Percentiles rank a stretch among this genome's conserved stretches.
Evolutionary conservation across 2,888 invertebrate species (phyloP).

Genomic region (Ophonus ardosiacus): DNA sequence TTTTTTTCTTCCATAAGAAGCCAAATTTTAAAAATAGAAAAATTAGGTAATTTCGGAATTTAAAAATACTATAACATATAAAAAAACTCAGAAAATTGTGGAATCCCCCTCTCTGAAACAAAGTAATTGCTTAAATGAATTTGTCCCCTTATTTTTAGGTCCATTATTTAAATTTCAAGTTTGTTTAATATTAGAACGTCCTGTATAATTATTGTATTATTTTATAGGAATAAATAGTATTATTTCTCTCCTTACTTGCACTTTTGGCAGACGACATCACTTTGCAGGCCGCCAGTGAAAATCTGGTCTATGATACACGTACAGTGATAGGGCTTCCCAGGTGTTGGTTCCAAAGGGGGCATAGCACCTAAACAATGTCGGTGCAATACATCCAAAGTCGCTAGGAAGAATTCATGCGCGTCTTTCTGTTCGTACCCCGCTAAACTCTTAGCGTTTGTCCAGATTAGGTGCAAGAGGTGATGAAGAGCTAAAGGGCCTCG

Average conservation of each 20-base stretch:
- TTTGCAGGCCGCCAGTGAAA: slow-evolving; percentile 96
- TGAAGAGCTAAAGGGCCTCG: slow-evolving; percentile 92
- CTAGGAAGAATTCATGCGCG: slow-evolving; percentile 99
- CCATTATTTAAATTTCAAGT: too few species aligned
- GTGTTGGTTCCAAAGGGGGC: slow-evolving; percentile 67
- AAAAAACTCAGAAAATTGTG: too few species aligned
- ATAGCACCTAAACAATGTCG: slow-evolving; percentile 80
- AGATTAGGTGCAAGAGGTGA: slow-evolving; percentile 93
- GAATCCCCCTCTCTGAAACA: too few species aligned
- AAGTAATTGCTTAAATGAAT: too few species aligned
- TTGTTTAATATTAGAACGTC: background rate
- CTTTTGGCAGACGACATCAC: slow-evolving; percentile 96
- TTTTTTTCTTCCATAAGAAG: too few species aligned
- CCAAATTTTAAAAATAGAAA: too few species aligned
- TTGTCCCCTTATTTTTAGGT: too few species aligned
- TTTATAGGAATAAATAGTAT: slow-evolving; percentile 35
- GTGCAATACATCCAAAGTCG: slow-evolving; percentile 94
- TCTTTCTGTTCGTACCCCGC: slow-evolving; percentile 99
- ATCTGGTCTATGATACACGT: slow-evolving; percentile 98
- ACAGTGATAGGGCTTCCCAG: slow-evolving; percentile 77
- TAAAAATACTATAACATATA: too few species aligned
- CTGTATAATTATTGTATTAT: slow-evolving; percentile 12
- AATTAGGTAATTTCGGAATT: too few species aligned
- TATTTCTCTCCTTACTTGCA: slow-evolving; percentile 83
- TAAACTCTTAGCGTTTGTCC: slow-evolving; percentile 96